Percentiles rank a stretch among this genome's conserved stretches.
phyloP scores from a whole-genome alignment of 1,140 invertebrate species.

The Vanessa tameamea region DNA sequence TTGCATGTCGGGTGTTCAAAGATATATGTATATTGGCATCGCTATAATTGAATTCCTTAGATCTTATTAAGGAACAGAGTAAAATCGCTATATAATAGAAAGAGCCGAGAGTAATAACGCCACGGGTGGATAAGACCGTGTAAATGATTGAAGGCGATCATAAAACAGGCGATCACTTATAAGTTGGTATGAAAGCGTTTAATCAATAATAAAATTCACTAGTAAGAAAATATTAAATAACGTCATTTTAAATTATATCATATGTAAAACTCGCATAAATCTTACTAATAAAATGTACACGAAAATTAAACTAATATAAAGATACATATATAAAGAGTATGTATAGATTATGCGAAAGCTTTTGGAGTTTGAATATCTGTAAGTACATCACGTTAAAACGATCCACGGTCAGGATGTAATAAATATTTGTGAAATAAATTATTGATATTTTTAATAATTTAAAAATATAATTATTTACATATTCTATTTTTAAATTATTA shows the following conservation, averaged over 20 bases:
- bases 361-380: too few species aligned
- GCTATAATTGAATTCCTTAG: slow-evolving; percentile 1
- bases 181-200: neutral
- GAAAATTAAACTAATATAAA: too few species aligned
- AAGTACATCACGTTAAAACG: too few species aligned
- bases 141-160: slow-evolving; percentile 9
- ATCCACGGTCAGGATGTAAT: too few species aligned
- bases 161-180: neutral
- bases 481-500: too few species aligned
- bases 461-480: too few species aligned
- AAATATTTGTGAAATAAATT: too few species aligned
- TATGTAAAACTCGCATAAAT: too few species aligned
- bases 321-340: too few species aligned
- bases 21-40: neutral
- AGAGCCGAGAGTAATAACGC: slow-evolving; percentile 9
- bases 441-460: too few species aligned
- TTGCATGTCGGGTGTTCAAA: neutral
- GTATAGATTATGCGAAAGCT: too few species aligned
- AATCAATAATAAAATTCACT: neutral
- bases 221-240: neutral
- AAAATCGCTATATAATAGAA: slow-evolving; percentile 10
- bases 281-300: too few species aligned
- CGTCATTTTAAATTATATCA: neutral
- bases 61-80: slow-evolving; percentile 7
- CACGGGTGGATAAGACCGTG: slow-evolving; percentile 3